Conservation (phyloP, 2,888 invertebrate genomes). For the Orgyia antiqua region DNA sequence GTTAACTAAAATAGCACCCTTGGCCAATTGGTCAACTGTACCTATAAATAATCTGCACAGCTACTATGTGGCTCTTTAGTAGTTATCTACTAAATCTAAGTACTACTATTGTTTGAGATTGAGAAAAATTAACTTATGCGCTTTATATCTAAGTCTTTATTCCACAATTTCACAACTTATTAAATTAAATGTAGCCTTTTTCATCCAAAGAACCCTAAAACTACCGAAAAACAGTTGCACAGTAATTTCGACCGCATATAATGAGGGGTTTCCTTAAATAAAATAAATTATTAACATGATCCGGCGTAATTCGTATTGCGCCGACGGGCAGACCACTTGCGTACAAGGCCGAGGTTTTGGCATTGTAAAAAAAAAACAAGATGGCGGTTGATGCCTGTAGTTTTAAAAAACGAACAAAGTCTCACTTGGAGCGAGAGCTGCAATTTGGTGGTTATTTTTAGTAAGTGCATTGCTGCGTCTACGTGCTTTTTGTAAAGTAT, state of each 20-base stretch:
- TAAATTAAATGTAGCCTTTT: too few relatives aligned
- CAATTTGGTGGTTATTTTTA: slow-evolving; percentile 45
- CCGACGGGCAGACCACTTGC: slow-evolving; percentile 50
- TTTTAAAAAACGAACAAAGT: slow-evolving; percentile 30
- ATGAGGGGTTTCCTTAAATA: slow-evolving; percentile 28
- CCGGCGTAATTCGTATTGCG: slow-evolving; percentile 35
- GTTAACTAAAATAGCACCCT: too few relatives aligned
- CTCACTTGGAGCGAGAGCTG: slow-evolving; percentile 32
- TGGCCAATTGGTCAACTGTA: too few relatives aligned
- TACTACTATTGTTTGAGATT: too few relatives aligned
- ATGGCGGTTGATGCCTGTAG: slow-evolving; percentile 33
- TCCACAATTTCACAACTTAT: too few relatives aligned
- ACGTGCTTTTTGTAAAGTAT: slow-evolving; percentile 8
- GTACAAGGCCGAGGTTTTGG: slow-evolving; percentile 48
- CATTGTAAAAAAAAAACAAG: slow-evolving; percentile 36
- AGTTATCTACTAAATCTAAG: too few relatives aligned
- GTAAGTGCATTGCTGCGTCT: slow-evolving; percentile 25
- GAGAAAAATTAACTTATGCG: too few relatives aligned
- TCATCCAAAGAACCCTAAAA: neutral
- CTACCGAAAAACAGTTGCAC: slow-evolving; percentile 11
- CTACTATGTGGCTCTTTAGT: too few relatives aligned
- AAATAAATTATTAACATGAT: slow-evolving; percentile 33
- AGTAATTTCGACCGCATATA: slow-evolving; percentile 42
- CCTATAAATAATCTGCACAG: too few relatives aligned
- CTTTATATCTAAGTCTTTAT: too few relatives aligned